Evolutionary conservation across 2,113 vertebrate species (phyloP), one percentile per base, ranked within the genome.

Genomic region (Empidonax traillii): DNA sequence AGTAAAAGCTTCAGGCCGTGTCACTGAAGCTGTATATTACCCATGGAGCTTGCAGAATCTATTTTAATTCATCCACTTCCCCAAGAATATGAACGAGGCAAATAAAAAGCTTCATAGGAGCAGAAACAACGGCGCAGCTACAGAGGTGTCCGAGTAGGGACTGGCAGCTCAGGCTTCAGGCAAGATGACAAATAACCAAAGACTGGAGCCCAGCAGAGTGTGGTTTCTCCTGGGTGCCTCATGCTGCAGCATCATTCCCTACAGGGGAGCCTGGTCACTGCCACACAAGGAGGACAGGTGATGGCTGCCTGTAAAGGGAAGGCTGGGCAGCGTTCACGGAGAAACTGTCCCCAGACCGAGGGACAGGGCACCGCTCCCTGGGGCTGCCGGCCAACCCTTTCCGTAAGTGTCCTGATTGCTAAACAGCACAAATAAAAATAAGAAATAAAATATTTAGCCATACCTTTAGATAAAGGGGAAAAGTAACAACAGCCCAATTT

Each of bases 271-370:
- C n/a, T 4, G 18, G 31, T 13, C 30, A 9, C 30, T 2, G 1
- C 58, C 6, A 4, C 12, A 1, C 1, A 18, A 24, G 44, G 61
- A 84, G 82, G 27, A 27, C 44, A 67, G 83, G 28, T 0, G 9
- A 24, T 14, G 14, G 21, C 46, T 73, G 53, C 59, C 18, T 19
- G 47, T 2, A 6, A 15, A 1, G 12, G 33, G 22, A 30, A 47
- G 30, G 41, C 5, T 0, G 0, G 46, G 33, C 28, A 77, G 14
- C 1, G 0, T 4, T 15, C 2, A 0, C 3, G 30, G 53, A 89
- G 55, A 73, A 81, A 80, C 53, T 20, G 4, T 37, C 25, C 72
- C 43, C 13, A 9, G 13, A 16, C 39, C 18, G 31, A 46, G 35
- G 47, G 39, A 68, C 6, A 41, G 14, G 28, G 4, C 21, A 43